Conservation (phyloP, 2,888 invertebrate genomes). For the Bursaphelenchus okinawaensis region DNA sequence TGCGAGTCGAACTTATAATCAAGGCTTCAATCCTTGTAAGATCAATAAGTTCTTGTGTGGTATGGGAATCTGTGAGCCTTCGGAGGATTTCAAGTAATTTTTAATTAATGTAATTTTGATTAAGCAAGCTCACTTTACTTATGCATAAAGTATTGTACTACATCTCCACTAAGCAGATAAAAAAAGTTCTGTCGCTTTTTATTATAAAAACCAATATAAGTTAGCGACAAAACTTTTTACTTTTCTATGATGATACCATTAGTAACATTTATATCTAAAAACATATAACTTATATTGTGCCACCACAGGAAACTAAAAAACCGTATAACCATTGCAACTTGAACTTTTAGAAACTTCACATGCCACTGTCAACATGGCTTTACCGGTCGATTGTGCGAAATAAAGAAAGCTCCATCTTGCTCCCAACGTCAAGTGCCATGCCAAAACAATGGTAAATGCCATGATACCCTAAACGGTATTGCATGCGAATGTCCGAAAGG, state of each 20-base stretch:
- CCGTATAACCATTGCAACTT: background rate
- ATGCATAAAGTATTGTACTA: background rate
- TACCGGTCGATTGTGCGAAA: background rate
- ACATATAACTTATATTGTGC: no score
- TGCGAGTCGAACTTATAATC: no score
- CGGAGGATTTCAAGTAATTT: background rate
- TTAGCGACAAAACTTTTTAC: no score
- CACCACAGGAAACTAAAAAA: no score
- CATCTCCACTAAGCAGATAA: background rate
- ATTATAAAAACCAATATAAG: no score
- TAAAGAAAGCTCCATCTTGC: background rate
- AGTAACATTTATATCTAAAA: no score
- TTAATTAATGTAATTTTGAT: no score
- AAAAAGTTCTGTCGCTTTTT: background rate
- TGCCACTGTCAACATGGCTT: background rate
- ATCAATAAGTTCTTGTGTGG: background rate
- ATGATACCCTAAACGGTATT: background rate
- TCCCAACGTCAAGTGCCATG: background rate
- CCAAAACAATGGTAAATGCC: background rate
- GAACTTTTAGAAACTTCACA: background rate
- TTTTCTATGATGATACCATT: no score
- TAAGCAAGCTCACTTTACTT: background rate
- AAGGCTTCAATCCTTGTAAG: background rate
- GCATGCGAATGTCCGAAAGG: background rate
- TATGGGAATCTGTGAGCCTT: background rate